These are phyloP conservation scores for Megalops cyprinoides DNA, from an alignment of 2,797 vertebrate species.

Conservation along the genomic window DNA sequence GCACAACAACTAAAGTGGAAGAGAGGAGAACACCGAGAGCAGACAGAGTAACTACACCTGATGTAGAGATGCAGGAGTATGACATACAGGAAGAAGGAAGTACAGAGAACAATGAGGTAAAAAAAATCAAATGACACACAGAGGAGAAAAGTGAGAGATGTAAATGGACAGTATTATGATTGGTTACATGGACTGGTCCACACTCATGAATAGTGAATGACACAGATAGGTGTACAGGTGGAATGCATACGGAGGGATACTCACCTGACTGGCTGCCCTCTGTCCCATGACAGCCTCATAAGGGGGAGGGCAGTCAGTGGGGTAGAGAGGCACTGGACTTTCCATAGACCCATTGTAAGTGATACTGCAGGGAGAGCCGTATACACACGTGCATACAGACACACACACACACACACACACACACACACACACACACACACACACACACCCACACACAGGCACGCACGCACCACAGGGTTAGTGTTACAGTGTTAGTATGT, in stretches of 20 bases:
- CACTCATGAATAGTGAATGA: background rate
- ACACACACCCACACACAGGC: slow-evolving; percentile 3
- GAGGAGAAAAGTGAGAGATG: background rate
- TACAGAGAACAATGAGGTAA: no score
- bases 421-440: slow-evolving; percentile 2
- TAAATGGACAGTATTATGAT: background rate
- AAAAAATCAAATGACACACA: background rate
- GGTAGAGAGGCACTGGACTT: slow-evolving; percentile 91
- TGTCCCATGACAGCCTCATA: slow-evolving; percentile 95
- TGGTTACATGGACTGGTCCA: background rate
- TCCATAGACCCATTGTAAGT: slow-evolving; percentile 98
- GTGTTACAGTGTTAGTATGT: background rate
- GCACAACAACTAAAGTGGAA: no score
- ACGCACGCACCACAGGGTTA: background rate
- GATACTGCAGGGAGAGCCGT: slow-evolving; percentile 73
- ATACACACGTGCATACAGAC: slow-evolving; percentile 26
- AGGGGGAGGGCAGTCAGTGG: slow-evolving; percentile 92
- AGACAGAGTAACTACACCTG: no score
- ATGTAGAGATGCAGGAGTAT: background rate
- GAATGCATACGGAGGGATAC: slow-evolving; percentile 16
- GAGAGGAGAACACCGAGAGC: background rate
- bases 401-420: slow-evolving; percentile 28
- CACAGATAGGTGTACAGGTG: background rate
- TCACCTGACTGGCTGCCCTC: slow-evolving; percentile 87
- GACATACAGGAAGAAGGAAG: no score